phyloP scores from a whole-genome alignment of 2,888 invertebrate genomes.

The Conomelus anceps region DNA sequence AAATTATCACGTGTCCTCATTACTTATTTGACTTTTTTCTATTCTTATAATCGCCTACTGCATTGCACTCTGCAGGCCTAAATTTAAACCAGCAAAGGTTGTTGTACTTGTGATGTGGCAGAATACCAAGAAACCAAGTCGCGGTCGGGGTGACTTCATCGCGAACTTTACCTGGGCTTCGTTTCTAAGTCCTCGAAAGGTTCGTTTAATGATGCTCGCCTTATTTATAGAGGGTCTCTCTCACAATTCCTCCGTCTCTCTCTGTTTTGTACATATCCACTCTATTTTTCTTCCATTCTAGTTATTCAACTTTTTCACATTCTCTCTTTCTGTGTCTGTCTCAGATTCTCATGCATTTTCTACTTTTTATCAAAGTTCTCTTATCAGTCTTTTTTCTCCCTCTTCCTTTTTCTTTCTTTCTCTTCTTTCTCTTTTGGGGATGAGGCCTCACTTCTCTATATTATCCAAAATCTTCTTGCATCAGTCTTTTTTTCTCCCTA shows the following conservation, averaged over 20 bases:
- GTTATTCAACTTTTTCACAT: background rate
- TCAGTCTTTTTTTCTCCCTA: too few relatives aligned
- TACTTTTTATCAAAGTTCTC: background rate
- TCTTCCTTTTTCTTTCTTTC: too few relatives aligned
- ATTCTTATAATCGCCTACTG: background rate
- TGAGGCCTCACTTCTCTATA: too few relatives aligned
- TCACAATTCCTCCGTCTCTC: background rate
- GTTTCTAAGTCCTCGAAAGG: background rate
- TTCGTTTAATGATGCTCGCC: background rate
- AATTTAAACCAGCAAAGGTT: background rate
- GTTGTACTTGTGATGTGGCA: background rate
- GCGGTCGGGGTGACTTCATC: background rate
- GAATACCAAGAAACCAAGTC: background rate
- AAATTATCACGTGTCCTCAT: too few relatives aligned
- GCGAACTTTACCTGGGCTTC: background rate
- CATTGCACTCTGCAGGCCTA: background rate
- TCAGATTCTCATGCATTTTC: background rate
- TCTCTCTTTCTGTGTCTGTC: background rate
- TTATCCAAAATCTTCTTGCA: too few relatives aligned
- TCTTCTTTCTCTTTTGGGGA: too few relatives aligned
- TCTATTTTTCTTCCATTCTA: background rate
- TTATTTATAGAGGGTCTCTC: background rate
- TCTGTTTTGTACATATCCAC: background rate
- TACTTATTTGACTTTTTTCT: too few relatives aligned
- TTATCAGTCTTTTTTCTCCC: too few relatives aligned